Percentiles rank a stretch among this genome's conserved stretches.
These are phyloP conservation scores for Nomada fabriciana DNA, from an alignment of 2,888 invertebrate genomes.

Conservation along the genomic window DNA sequence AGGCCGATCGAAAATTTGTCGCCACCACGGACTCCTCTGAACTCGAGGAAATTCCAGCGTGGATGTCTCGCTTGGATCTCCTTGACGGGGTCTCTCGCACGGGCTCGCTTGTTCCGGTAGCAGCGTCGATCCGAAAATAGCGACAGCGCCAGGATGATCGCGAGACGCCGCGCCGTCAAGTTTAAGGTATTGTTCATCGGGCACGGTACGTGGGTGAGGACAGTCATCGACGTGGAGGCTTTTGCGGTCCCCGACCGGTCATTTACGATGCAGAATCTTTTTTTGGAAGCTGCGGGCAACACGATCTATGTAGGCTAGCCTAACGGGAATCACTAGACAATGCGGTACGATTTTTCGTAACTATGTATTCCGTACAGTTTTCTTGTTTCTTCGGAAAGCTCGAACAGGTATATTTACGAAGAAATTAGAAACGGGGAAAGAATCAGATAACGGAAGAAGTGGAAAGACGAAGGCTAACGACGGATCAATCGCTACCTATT, in stretches of 20 bases:
- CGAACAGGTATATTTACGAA: neutral
- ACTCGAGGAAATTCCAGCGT: neutral
- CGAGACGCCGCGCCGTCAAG: conserved; percentile 54
- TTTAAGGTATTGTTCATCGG: conserved; percentile 58
- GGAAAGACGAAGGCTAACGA: conserved; percentile 6
- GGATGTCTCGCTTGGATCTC: neutral
- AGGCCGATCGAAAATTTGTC: too few species aligned
- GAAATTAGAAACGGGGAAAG: neutral
- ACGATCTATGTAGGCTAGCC: conserved; percentile 39
- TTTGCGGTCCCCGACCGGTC: conserved; percentile 48
- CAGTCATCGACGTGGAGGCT: conserved; percentile 51
- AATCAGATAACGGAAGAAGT: neutral
- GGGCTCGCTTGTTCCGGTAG: conserved; percentile 36
- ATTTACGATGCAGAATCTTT: conserved; percentile 80
- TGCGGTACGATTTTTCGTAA: conserved; percentile 11
- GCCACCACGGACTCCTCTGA: too few species aligned
- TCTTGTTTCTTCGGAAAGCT: neutral
- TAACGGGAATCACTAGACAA: conserved; percentile 43
- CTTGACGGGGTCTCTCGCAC: neutral
- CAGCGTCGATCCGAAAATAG: conserved; percentile 68
- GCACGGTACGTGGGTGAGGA: conserved; percentile 66
- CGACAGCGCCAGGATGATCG: conserved; percentile 53
- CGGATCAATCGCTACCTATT: conserved; percentile 27
- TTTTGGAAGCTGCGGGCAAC: conserved; percentile 69
- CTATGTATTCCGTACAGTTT: neutral